phyloP scores from a whole-genome alignment of 2,888 invertebrate genomes.

The Spatulosminthurus flaviceps region DNA sequence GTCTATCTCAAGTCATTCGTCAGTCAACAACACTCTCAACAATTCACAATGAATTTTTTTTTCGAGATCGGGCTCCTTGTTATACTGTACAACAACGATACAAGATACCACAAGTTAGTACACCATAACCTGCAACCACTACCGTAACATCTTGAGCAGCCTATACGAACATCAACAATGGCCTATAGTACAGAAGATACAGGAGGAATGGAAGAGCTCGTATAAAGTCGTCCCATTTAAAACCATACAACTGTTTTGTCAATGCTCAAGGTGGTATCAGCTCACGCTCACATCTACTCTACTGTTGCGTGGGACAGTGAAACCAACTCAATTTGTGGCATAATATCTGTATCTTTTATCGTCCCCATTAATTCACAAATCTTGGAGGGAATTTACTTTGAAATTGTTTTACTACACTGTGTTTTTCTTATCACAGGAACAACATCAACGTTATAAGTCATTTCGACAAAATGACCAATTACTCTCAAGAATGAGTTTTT shows the following conservation, averaged over 20 bases:
- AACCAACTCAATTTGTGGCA: conserved; percentile 6
- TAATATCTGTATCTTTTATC: not conserved
- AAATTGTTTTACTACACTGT: too few relatives aligned
- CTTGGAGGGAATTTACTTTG: not conserved
- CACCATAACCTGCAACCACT: too few relatives aligned
- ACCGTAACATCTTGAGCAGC: too few relatives aligned
- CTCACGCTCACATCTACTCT: not conserved
- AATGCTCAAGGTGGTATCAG: not conserved
- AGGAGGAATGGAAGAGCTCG: too few relatives aligned
- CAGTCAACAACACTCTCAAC: too few relatives aligned
- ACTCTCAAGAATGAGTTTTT: not conserved
- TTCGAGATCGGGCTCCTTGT: not conserved
- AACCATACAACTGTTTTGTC: not conserved
- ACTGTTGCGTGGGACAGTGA: conserved; percentile 3
- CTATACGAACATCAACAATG: too few relatives aligned
- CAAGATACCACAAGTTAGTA: too few relatives aligned
- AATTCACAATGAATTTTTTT: not conserved
- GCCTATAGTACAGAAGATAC: too few relatives aligned
- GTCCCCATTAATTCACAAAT: not conserved
- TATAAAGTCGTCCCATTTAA: too few relatives aligned
- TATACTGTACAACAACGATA: too few relatives aligned
- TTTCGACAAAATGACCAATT: conserved; percentile 1
- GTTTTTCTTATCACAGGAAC: not conserved
- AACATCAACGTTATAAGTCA: not conserved
- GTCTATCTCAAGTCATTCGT: too few relatives aligned